phyloP scores from a whole-genome alignment of 64 coral and sea anemone genomes.

The Catalaphyllia jardinei region DNA sequence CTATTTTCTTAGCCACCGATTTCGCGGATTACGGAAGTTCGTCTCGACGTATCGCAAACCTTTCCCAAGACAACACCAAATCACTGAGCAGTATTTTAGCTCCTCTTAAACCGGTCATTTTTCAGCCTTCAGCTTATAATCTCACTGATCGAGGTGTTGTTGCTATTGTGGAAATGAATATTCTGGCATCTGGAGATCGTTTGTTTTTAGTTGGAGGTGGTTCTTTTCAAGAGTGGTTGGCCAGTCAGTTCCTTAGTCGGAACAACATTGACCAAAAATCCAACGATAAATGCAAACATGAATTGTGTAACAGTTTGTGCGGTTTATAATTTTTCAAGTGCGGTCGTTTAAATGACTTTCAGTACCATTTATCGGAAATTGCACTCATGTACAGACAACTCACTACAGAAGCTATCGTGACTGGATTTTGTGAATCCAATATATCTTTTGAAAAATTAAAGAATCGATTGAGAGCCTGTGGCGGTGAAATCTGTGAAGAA shows the following conservation, averaged over 20 bases:
- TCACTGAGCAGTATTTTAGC: constrained; percentile 44
- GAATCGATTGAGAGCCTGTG: too few relatives aligned
- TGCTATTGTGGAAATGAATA: constrained; percentile 96
- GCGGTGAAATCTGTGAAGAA: too few relatives aligned
- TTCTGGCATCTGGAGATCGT: constrained; percentile 71
- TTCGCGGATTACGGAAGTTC: constrained; percentile 71
- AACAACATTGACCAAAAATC: not conserved
- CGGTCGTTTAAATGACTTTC: too few relatives aligned
- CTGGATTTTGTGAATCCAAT: too few relatives aligned
- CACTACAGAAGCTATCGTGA: too few relatives aligned
- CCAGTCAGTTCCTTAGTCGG: constrained; percentile 49
- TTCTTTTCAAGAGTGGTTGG: constrained; percentile 84
- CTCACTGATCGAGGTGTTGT: constrained; percentile 74
- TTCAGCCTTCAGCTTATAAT: constrained; percentile 39
- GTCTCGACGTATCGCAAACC: constrained; percentile 1
- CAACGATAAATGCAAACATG: too few relatives aligned
- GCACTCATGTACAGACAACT: too few relatives aligned
- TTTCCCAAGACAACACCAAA: constrained; percentile 5
- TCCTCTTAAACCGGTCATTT: constrained; percentile 48
- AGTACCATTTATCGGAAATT: too few relatives aligned
- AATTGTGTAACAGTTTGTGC: too few relatives aligned
- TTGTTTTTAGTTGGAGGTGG: constrained; percentile 81
- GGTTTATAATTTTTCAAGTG: too few relatives aligned
- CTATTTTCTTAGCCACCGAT: constrained; percentile 80
- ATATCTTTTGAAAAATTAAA: too few relatives aligned